phyloP scores from a whole-genome alignment of 2,113 vertebrate genomes.

The Sorex araneus region DNA sequence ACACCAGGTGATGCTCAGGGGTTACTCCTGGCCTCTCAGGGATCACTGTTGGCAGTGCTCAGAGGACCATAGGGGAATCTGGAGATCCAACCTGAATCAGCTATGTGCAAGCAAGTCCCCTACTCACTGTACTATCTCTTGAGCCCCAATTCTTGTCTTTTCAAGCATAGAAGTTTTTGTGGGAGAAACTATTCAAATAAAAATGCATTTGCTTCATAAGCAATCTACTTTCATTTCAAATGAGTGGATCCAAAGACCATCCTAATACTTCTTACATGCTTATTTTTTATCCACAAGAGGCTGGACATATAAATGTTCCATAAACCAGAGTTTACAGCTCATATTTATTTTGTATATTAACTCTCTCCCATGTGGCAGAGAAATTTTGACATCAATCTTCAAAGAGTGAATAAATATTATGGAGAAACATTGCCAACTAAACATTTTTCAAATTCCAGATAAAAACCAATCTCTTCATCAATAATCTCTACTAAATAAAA shows the following conservation, averaged over 20 bases:
- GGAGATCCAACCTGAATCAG: too few relatives aligned
- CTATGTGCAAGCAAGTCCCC: too few relatives aligned
- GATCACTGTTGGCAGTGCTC: too few relatives aligned
- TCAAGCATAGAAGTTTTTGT: neutral
- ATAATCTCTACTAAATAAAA: conserved; percentile 22
- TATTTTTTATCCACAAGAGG: conserved; percentile 14
- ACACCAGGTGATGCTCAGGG: too few relatives aligned
- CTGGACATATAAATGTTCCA: neutral
- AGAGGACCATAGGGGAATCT: too few relatives aligned
- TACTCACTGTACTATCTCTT: too few relatives aligned
- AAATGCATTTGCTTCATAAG: conserved; percentile 6
- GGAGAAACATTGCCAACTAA: conserved; percentile 18
- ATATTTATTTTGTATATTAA: neutral
- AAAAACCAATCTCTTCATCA: conserved; percentile 1
- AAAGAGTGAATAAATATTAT: neutral
- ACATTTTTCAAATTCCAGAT: neutral
- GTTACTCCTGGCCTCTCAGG: too few relatives aligned
- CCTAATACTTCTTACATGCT: neutral
- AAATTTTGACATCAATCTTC: conserved; percentile 2
- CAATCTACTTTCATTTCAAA: conserved; percentile 30
- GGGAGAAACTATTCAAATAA: neutral
- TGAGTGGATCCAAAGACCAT: conserved; percentile 34
- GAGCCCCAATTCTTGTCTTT: neutral
- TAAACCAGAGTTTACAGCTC: neutral
- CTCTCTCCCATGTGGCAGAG: neutral